Conservation (phyloP, 1,140 invertebrate genomes). For the Drosophila virilis region DNA sequence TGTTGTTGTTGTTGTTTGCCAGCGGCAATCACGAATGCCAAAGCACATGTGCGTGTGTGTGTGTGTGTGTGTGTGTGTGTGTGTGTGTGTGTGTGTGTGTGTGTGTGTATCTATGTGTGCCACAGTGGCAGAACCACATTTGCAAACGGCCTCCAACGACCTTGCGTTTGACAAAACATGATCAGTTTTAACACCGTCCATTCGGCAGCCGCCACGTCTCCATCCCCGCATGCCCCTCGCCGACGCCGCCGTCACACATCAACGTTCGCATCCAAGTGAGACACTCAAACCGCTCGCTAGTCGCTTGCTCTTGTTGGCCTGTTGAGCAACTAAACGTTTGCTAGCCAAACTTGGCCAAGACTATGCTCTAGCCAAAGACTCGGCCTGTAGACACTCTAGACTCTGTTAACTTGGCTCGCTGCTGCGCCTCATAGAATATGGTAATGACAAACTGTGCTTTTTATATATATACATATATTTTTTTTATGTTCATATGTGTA, state of each 20-base stretch:
- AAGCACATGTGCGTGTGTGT: constrained; percentile 21
- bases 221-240: constrained; percentile 1
- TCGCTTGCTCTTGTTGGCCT: constrained; percentile 5
- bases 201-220: constrained; percentile 22
- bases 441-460: constrained; percentile 64
- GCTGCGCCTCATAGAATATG: constrained; percentile 50
- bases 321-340: constrained; percentile 52
- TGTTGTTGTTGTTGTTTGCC: constrained; percentile 48
- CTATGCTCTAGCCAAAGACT: constrained; percentile 45
- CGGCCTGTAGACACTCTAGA: constrained; percentile 2
- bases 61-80: constrained; percentile 22
- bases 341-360: constrained; percentile 66
- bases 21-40: constrained; percentile 61
- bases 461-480: constrained; percentile 24
- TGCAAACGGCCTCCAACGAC: constrained; percentile 84
- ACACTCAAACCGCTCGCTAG: constrained; percentile 15
- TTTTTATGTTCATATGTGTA: constrained; percentile 57
- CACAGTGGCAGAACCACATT: constrained; percentile 82
- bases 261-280: not conserved
- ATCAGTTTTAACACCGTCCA: constrained; percentile 77
- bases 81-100: constrained; percentile 27
- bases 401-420: constrained; percentile 2
- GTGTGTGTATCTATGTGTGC: constrained; percentile 63
- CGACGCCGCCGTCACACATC: not conserved
- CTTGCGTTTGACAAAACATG: constrained; percentile 83